phyloP scores from a whole-genome alignment of 1,140 invertebrate genomes.

The fruit fly (Drosophila melanogaster) region Release_6_plus_ISO1_MT NT_033779.5:12978501-12979000 shows the following conservation, averaged over 20 bases:
- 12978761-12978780: no score
- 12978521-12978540: conserved; percentile 82
- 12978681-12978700: no score
- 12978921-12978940: not conserved
- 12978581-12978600: conserved; percentile 83
- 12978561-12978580: conserved; percentile 83
- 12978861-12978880: not conserved
- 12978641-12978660: not conserved
- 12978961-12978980: not conserved
- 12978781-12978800: not conserved
- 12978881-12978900: not conserved
- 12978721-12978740: no score
- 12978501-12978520: conserved; percentile 82
- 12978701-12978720: no score
- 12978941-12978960: no score
- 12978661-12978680: no score
- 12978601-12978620: conserved; percentile 70
- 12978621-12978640: not conserved
- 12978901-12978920: conserved; percentile 9
- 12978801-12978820: not conserved
- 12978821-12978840: not conserved
- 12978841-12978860: not conserved
- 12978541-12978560: conserved; percentile 83
- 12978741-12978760: no score
- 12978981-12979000: no score